Base-by-base conservation (phyloP, 1,140 invertebrate genomes). In the Drosophila sp. region DNA sequence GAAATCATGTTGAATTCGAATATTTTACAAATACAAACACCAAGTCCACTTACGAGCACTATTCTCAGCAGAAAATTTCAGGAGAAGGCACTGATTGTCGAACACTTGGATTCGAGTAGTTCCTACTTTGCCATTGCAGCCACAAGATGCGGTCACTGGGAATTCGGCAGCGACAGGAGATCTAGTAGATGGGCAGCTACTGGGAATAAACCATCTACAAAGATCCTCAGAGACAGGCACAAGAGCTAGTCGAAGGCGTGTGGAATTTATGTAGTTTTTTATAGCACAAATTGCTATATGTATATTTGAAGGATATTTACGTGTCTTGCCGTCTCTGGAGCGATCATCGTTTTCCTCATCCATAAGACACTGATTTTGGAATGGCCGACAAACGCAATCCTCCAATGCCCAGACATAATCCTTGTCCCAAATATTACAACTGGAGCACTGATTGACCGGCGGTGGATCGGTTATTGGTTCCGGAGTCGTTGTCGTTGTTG, bases 111-210 rank as follows among this genome's bases (percentile, higher is more conserved):
- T 57, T 17, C 11, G 47, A 0, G 71, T 70, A 0, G 70, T 63
- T 62, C 70, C 70, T 57, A 23, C 35, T 8, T 70, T 70, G 25
- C 67, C 4, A 27, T 72, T 72, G 70, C 70, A 72, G 0, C 70
- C 70, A 32, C 70, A 72, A 1, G 58, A 3, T 44, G 70, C 44
- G 33, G 70, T 57, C 2, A 72, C 56, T 11, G 70, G 70, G 25
- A 72, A 72, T 6, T 47, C 17, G 2, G 70, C 70, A 1, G 56
- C 50, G 1, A 72, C 70, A 3, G 58, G 67, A n/a, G 29, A 8
- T 3, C 32, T 32, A n/a, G 2, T 5, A 1, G 57, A 8, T 38
- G 35, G 35, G 25, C 70, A 72, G n/a, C 44, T 57, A 0, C 5
- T 25, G 23, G 57, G 60, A 17, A 72, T 71, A 6, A 72, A 72